Base-by-base conservation (phyloP, 1,140 invertebrate genomes). In the Drosophila bocqueti region DNA sequence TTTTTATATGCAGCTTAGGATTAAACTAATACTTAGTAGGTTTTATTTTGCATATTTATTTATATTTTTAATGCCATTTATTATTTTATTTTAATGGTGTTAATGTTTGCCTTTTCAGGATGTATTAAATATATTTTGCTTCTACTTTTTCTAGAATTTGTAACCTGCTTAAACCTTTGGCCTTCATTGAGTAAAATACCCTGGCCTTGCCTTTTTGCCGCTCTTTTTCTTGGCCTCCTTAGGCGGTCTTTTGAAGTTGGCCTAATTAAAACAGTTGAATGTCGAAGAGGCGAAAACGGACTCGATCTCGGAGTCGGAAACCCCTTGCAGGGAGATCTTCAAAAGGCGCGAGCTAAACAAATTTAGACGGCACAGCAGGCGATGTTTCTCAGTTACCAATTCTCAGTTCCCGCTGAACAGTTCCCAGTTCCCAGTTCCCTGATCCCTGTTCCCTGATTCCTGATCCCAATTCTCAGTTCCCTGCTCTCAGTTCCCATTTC, bases 281-380 rank as follows among this genome's bases (percentile, higher is more conserved):
- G 71, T 61, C 79, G 49, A 31, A 67, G 58, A 59, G 68, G 43
- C 55, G 57, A 54, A 67, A 60, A 50, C 40, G 42, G 54, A 38
- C 10, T 50, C 11, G 45, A 34, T 49, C 9, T 29, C 29, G 18
- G 13, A 54, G 18, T 54, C 31, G 18, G 16, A 57, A 62, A 68
- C 43, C 15, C 40, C 36, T 8, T n/a, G 11, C 29, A 62, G 38
- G 42, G 8, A 31, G 49, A 43, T 24, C 81, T 38, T 63, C 63
- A 61, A 66, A 79, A 65, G 81, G 76, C 83, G 80, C 76, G 83
- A 83, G 79, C 72, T 87, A 80, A 89, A 86, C 83, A 86, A 86
- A 86, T 87, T 86, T 67, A 72, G 72, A 66, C 73, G 59, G 58
- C 83, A n/a, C 83, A 87, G 83, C 80, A 68, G 83, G 83, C 76